Evolutionary conservation across 2,113 vertebrate species (phyloP).

Genomic region (Muscicapa adusta): DNA sequence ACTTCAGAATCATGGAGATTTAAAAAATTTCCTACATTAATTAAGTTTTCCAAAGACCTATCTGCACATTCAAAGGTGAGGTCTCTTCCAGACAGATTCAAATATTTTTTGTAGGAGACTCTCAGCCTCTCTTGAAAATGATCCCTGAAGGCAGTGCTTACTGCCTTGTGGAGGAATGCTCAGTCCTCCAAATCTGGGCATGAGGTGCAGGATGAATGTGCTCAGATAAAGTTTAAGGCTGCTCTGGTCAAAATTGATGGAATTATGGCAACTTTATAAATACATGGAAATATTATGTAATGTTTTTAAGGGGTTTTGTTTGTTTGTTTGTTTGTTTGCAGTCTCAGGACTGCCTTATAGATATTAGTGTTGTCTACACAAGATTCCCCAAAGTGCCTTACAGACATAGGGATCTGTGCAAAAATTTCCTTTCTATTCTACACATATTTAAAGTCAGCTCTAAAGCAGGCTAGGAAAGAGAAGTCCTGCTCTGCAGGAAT

Average conservation of each 20-base stretch:
- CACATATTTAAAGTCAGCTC: background rate
- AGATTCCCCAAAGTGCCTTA: background rate
- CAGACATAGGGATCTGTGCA: background rate
- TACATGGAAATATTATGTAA: background rate
- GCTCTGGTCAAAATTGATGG: background rate
- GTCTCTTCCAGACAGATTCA: background rate
- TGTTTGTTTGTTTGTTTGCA: background rate
- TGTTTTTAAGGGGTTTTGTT: background rate
- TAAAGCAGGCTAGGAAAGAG: background rate
- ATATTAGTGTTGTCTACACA: background rate
- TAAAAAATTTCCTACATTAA: background rate
- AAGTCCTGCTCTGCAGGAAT: background rate
- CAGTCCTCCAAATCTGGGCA: background rate
- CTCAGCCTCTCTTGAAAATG: background rate
- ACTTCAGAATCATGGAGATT: background rate
- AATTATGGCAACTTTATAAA: background rate
- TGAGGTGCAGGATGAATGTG: background rate
- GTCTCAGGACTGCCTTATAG: background rate
- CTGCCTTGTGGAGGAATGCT: background rate
- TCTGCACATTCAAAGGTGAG: background rate
- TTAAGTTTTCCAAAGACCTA: background rate
- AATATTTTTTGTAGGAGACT: background rate
- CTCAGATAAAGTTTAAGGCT: background rate
- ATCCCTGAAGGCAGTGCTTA: background rate
- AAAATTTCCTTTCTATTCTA: background rate